Base-by-base conservation (phyloP, 1,140 invertebrate genomes). In the Sesamia nonagrioides region DNA sequence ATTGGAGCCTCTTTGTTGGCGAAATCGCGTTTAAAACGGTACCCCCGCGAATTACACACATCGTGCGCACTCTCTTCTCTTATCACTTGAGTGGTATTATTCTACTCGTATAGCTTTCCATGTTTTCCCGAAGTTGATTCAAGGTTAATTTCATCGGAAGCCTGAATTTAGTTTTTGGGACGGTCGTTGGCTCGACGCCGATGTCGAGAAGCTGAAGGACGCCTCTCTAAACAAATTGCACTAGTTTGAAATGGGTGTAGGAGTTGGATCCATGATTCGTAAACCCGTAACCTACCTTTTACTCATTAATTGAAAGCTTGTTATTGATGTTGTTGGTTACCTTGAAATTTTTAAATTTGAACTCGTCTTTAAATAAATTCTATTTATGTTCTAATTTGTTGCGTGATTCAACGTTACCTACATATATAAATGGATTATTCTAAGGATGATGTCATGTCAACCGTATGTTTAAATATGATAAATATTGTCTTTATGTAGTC, bases 1-100 rank as follows among this genome's bases (percentile, higher is more conserved):
- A 89, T 89, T 84, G 87, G 84, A 88, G 87, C 88, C 83, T 88
- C 90, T 90, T 89, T 87, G 90, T 90, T 91, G 82, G 90, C 86
- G 87, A 89, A 89, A 91, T 90, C 88, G 82, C 69, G 81, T 84
- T 88, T 85, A 82, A 89, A 89, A 90, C 88, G 84, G 86, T 89
- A 89, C 86, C 88, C 85, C 83, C 63, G 84, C 85, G 83, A 82
- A 88, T 84, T 82, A 82, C 58, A 82, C 58, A 82, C 50, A 77
- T 17, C 58, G 56, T 79, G 54, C 50, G 48, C 77, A 78, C 54
- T 82, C 82, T 60, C 60, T 35, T 85, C 75, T 82, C 73, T 80
- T 79, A 83, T 79, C 69, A 79, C 78, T 75, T 77, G 58, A 74
- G 33, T 79, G 54, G 66, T 66, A 75, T 71, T 79, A 66, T 79